These are phyloP conservation scores for Andrena cerasifolii DNA, from an alignment of 1,140 invertebrate species.

Conservation along the genomic window DNA sequence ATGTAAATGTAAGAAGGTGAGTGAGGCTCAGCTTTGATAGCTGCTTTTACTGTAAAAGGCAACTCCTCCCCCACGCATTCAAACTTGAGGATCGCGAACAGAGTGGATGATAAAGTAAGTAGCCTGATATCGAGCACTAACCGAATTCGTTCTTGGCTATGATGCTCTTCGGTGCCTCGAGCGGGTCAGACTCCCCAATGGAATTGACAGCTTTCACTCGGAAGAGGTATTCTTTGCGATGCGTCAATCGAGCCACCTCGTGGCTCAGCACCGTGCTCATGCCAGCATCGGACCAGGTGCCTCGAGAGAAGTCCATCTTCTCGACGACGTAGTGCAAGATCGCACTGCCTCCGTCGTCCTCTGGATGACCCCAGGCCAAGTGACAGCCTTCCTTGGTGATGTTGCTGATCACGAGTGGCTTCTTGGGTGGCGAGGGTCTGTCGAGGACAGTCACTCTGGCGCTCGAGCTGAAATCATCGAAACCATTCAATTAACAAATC, in stretches of 20 bases:
- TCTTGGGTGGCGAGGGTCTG: slow-evolving; percentile 93
- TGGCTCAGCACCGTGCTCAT: slow-evolving; percentile 92
- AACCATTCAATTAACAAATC: background rate
- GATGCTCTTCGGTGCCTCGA: slow-evolving; percentile 93
- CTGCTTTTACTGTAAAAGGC: too few relatives aligned
- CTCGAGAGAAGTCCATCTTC: slow-evolving; percentile 97
- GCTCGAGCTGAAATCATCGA: slow-evolving; percentile 86
- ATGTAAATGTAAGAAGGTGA: too few relatives aligned
- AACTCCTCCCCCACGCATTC: too few relatives aligned
- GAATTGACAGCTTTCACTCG: slow-evolving; percentile 96
- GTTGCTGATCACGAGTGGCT: slow-evolving; percentile 91
- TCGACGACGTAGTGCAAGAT: slow-evolving; percentile 98
- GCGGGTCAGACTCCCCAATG: slow-evolving; percentile 96
- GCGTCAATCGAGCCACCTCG: slow-evolving; percentile 92
- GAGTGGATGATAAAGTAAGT: background rate
- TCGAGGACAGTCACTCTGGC: slow-evolving; percentile 95
- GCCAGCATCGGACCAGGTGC: slow-evolving; percentile 97
- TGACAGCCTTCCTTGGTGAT: slow-evolving; percentile 95
- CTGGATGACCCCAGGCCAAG: slow-evolving; percentile 91
- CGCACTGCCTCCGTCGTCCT: slow-evolving; percentile 95
- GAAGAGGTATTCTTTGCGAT: slow-evolving; percentile 97
- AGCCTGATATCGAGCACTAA: slow-evolving; percentile 60
- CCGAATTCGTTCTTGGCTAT: slow-evolving; percentile 96
- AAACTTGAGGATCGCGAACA: too few relatives aligned
- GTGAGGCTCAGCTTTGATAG: too few relatives aligned